Evolutionary conservation across 2,113 vertebrate genomes (phyloP).

Genomic region (Gadus macrocephalus): DNA sequence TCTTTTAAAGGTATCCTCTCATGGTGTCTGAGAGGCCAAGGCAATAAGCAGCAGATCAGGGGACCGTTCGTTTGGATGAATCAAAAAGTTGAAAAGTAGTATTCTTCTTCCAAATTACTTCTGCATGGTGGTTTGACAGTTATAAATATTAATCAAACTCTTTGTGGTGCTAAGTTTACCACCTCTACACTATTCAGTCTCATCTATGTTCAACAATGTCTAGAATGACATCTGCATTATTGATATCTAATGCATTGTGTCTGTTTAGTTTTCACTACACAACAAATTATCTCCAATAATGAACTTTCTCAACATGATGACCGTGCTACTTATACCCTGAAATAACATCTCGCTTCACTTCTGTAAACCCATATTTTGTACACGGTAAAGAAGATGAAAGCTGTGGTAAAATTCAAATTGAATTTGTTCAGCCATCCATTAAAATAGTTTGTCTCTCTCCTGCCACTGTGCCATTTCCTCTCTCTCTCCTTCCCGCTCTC

Average conservation of each 20-base stretch:
- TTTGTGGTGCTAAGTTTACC: too few species aligned
- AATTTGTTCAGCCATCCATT: conserved; percentile 78
- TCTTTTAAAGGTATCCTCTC: conserved; percentile 18
- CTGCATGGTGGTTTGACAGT: too few species aligned
- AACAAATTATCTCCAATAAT: conserved; percentile 48
- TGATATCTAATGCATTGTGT: conserved; percentile 15
- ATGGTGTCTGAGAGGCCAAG: too few species aligned
- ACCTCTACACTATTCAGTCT: too few species aligned
- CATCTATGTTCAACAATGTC: too few species aligned
- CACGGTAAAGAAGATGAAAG: conserved; percentile 67
- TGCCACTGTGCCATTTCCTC: conserved; percentile 29
- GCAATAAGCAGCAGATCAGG: too few species aligned
- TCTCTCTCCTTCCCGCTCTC: conserved; percentile 28
- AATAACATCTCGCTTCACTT: conserved; percentile 60
- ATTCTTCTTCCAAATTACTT: too few species aligned
- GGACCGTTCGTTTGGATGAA: too few species aligned
- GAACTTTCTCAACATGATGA: conserved; percentile 34
- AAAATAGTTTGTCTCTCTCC: conserved; percentile 65
- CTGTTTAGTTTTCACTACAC: conserved; percentile 22
- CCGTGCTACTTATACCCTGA: conserved; percentile 40
- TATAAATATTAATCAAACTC: too few species aligned
- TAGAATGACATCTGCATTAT: not conserved
- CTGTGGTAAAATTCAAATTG: conserved; percentile 69
- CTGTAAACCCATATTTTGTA: conserved; percentile 60
- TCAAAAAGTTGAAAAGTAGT: too few species aligned